phyloP scores from a whole-genome alignment of 2,888 invertebrate genomes.

The Tanypteryx hageni region DNA sequence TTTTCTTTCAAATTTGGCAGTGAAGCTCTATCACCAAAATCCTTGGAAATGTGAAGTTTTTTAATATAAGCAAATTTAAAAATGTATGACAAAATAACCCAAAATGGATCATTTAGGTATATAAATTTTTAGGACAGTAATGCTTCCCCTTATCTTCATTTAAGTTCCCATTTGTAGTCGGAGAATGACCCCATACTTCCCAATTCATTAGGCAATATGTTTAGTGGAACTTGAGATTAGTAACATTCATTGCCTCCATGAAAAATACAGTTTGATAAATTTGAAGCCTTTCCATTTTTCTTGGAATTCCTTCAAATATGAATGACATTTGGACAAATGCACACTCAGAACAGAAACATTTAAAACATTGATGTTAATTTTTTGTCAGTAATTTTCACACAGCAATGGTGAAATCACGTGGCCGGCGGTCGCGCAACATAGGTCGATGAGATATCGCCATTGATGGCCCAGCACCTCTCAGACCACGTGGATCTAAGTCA shows the following conservation, averaged over 20 bases:
- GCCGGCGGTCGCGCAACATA: slow-evolving; percentile 44
- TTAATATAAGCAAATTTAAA: slow-evolving; percentile 39
- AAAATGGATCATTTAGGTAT: slow-evolving; percentile 51
- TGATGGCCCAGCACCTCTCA: slow-evolving; percentile 29
- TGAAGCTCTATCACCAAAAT: not conserved
- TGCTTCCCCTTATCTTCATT: slow-evolving; percentile 5
- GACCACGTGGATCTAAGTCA: slow-evolving; percentile 73
- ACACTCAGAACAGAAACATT: slow-evolving; percentile 38
- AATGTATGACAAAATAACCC: slow-evolving; percentile 60
- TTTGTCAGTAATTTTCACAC: slow-evolving; percentile 72
- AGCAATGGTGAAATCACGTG: slow-evolving; percentile 74
- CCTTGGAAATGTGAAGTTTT: slow-evolving; percentile 11
- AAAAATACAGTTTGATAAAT: slow-evolving; percentile 27
- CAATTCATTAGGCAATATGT: slow-evolving; percentile 6
- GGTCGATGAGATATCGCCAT: slow-evolving; percentile 24
- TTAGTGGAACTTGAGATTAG: slow-evolving; percentile 17
- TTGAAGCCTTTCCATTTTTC: not conserved
- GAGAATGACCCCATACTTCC: not conserved
- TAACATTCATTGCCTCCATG: slow-evolving; percentile 36
- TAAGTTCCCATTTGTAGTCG: not conserved
- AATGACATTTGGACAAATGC: slow-evolving; percentile 32
- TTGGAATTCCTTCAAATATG: slow-evolving; percentile 8
- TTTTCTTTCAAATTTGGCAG: not conserved
- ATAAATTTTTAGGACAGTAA: not conserved
- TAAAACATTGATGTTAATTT: not conserved